Conservation (phyloP, 2,113 vertebrate genomes). For the Anarrhichthys ocellatus region DNA sequence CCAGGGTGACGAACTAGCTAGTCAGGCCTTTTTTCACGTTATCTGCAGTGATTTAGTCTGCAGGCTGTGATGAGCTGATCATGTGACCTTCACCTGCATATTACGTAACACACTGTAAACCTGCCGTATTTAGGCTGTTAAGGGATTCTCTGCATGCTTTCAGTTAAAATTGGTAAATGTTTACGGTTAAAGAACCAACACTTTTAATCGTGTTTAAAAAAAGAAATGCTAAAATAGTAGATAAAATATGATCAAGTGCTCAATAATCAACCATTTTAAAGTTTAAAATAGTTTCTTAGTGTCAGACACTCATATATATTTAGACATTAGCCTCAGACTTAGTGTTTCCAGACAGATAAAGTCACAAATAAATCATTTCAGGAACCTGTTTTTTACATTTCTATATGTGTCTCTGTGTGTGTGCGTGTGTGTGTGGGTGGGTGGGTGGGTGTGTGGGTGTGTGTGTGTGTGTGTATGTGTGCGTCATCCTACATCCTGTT, state of each 20-base stretch:
- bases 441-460: not conserved
- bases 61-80: not conserved
- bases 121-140: not conserved
- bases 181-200: not conserved
- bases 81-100: not conserved
- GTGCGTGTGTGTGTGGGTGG: not conserved
- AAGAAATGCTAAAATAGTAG: not conserved
- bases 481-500: slow-evolving; percentile 8
- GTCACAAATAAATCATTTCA: not conserved
- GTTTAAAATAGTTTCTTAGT: not conserved
- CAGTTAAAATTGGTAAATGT: not conserved
- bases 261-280: not conserved
- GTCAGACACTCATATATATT: not conserved
- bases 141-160: too few species aligned
- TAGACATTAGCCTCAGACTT: not conserved
- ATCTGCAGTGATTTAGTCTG: too few species aligned
- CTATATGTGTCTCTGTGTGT: not conserved
- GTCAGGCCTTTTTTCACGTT: too few species aligned
- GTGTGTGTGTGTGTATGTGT: not conserved
- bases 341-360: not conserved
- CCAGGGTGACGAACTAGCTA: too few species aligned
- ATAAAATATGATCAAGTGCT: not conserved
- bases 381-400: not conserved
- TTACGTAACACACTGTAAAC: not conserved
- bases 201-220: too few species aligned